phyloP scores from a whole-genome alignment of 37 sponge, comb jelly and placozoan species.

The Beroe forskalii region DNA sequence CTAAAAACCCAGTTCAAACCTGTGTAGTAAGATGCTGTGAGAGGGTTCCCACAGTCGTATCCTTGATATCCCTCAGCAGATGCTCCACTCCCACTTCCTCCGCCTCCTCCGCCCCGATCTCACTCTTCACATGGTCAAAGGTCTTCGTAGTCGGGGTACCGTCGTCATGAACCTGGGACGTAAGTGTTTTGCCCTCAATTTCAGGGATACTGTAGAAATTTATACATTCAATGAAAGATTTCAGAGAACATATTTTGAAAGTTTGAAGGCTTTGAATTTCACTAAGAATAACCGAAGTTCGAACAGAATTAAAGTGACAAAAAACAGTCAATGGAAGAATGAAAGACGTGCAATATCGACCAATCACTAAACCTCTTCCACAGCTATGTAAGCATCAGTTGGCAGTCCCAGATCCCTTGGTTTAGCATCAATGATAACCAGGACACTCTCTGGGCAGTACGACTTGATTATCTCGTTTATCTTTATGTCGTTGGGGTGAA shows the following conservation, averaged over 20 bases:
- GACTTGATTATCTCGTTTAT: constrained; percentile 84
- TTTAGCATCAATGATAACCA: constrained; percentile 93
- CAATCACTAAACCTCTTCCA: constrained; percentile 90
- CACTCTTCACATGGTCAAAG: constrained; percentile 93
- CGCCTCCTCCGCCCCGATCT: constrained; percentile 98
- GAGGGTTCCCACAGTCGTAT: constrained; percentile 94
- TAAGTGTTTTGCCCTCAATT: no score
- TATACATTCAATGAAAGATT: no score
- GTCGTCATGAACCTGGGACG: constrained; percentile 70
- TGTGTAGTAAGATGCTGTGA: constrained; percentile 88
- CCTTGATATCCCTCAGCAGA: constrained; percentile 94
- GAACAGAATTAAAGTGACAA: not conserved
- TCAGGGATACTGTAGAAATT: no score
- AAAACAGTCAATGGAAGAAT: not conserved
- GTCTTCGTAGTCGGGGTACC: constrained; percentile 92
- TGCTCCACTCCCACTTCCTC: constrained; percentile 99
- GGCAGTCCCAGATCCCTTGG: constrained; percentile 93
- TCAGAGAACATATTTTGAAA: no score
- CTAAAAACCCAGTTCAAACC: no score
- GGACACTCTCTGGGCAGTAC: constrained; percentile 77
- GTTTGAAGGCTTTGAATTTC: no score
- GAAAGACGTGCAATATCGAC: not conserved
- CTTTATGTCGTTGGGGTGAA: constrained; percentile 91
- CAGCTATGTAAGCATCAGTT: constrained; percentile 95
- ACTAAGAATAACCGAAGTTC: not conserved